Evolutionary conservation across 92 coral and sea anemone species (phyloP), one percentile per base, ranked within the genome.

Genomic region (Phenganax subtilis): DNA sequence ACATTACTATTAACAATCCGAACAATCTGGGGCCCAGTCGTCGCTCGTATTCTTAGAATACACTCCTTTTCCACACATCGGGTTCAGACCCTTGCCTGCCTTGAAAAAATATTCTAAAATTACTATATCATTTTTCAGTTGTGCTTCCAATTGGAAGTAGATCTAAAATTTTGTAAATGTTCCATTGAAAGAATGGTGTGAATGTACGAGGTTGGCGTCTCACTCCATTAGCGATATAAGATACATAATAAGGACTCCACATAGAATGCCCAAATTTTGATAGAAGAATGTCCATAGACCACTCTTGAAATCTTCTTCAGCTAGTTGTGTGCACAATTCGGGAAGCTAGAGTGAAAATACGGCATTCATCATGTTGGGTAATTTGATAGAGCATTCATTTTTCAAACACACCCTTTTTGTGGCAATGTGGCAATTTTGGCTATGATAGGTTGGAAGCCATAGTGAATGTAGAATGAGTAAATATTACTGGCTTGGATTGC

Each of bases 171-270:
- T 20, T 72, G 44, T 72, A 37, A 37, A 37, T 52, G 56, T 52
- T 52, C 25, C 20, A 72, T 51, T 52, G 44, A 51, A 51, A 72
- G n/a, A 57, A 3, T 29, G 44, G 59, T 72, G 77, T 72, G 56
- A 37, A 14, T 52, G 77, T 14, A 44, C 14, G 56, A 54, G 47
- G 47, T 37, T 52, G 77, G 25, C 10, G 9, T 15, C 57, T 78
- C 82, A 78, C 60, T 78, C 82, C 82, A 78, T 78, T 30, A 61
- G 51, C 29, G 82, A 61, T 78, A 78, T 78, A 59, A 78, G 82
- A 63, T 78, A 78, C 82, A 78, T 78, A 58, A 78, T 78, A 14
- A 78, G 54, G 7, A 78, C 82, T 63, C 82, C 82, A 57, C 31
- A 8, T 3, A 78, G 72, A 52, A 78, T 78, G 37, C 82, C 82